phyloP scores from a whole-genome alignment of 1,140 invertebrate species.

The Lepidurus packardi region DNA sequence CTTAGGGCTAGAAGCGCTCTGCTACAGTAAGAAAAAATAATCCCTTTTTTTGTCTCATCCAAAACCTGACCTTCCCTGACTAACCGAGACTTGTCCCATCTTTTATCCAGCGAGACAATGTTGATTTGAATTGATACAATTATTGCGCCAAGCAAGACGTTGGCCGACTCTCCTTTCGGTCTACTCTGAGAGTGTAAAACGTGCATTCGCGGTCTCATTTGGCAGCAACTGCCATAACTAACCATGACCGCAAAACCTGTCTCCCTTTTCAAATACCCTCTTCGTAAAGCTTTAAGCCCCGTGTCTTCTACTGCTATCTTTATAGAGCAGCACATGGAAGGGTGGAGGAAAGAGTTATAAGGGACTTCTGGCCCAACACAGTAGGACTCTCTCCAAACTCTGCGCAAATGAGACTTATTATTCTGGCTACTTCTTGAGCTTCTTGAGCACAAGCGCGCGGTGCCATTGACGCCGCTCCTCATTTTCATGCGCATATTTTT shows the following conservation, averaged over 20 bases:
- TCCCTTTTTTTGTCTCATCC: not conserved
- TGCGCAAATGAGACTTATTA: slow-evolving; percentile 13
- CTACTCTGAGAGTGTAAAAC: not conserved
- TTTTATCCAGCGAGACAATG: not conserved
- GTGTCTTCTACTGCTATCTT: not conserved
- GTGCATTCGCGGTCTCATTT: slow-evolving; percentile 10
- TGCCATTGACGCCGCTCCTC: slow-evolving; percentile 17
- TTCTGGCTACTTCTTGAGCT: not conserved
- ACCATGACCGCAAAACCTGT: not conserved
- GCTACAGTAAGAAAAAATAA: too few relatives aligned
- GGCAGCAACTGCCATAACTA: not conserved
- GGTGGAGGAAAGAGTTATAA: not conserved
- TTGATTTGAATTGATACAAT: slow-evolving; percentile 16
- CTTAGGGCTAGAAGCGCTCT: too few relatives aligned
- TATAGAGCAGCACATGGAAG: too few relatives aligned
- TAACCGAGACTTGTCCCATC: not conserved
- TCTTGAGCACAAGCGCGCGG: not conserved
- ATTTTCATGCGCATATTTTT: slow-evolving; percentile 12
- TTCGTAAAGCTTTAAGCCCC: not conserved
- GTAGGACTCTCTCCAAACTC: slow-evolving; percentile 1
- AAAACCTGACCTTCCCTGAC: not conserved
- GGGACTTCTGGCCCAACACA: not conserved
- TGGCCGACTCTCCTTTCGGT: not conserved
- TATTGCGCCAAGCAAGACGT: not conserved
- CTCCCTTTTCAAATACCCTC: slow-evolving; percentile 1